Evolutionary conservation across 2,888 invertebrate genomes (phyloP).

Genomic region (Drosophila fungiperda): DNA sequence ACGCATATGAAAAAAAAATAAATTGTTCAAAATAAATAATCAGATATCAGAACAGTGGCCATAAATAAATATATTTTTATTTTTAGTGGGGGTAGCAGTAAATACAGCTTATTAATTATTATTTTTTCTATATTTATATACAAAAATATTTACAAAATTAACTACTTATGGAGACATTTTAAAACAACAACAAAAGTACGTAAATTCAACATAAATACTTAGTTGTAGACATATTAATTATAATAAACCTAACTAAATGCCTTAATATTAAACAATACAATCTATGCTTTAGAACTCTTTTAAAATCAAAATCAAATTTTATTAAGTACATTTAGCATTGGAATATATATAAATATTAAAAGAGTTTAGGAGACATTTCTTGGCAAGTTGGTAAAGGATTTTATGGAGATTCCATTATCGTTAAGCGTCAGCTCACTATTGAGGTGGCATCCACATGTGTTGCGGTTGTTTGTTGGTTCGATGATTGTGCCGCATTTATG

Average conservation of each 20-base stretch:
- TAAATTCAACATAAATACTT: conserved; percentile 45
- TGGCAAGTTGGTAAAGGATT: conserved; percentile 59
- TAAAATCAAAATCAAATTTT: conserved; percentile 27
- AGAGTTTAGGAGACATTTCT: conserved; percentile 31
- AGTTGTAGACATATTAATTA: conserved; percentile 11
- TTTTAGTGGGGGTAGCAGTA: conserved; percentile 1
- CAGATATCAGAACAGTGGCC: not conserved
- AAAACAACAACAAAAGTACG: conserved; percentile 14
- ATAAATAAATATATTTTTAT: conserved; percentile 39
- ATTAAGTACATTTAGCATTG: conserved; percentile 24
- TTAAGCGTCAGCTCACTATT: conserved; percentile 81
- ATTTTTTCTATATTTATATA: conserved; percentile 30
- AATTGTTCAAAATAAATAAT: conserved; percentile 27
- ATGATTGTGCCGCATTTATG: conserved; percentile 26
- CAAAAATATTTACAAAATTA: conserved; percentile 27
- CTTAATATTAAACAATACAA: conserved; percentile 1
- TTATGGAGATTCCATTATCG: conserved; percentile 77
- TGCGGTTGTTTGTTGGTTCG: conserved; percentile 23
- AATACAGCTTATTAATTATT: conserved; percentile 10
- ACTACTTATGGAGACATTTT: conserved; percentile 29
- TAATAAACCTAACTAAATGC: conserved; percentile 13
- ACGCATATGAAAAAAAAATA: conserved; percentile 25
- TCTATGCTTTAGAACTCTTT: conserved; percentile 5
- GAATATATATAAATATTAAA: conserved; percentile 21
- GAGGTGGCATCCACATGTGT: conserved; percentile 31